These are phyloP conservation scores for Pollimyrus isidori DNA, from an alignment of 2,113 vertebrate species.

Conservation along the genomic window DNA sequence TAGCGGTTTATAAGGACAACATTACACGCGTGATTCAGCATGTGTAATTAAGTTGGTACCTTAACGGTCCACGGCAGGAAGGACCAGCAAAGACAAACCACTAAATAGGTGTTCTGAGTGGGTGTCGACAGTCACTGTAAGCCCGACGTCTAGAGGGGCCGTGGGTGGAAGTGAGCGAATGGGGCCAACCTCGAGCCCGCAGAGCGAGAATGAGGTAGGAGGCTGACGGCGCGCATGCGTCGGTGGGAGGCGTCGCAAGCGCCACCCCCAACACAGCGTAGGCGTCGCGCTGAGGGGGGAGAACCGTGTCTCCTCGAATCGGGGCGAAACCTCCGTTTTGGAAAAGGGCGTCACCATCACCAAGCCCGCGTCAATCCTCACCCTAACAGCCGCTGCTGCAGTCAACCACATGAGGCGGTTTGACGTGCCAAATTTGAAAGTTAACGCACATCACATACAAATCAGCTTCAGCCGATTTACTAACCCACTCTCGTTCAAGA, in stretches of 20 bases:
- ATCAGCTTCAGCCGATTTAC: not conserved
- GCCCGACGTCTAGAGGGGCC: not conserved
- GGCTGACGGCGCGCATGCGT: not conserved
- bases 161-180: not conserved
- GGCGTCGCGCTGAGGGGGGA: not conserved
- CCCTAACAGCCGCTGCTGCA: not conserved
- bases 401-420: not conserved
- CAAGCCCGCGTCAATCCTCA: not conserved
- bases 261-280: not conserved
- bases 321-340: not conserved
- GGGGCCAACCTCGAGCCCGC: not conserved
- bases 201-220: not conserved
- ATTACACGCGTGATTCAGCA: not conserved
- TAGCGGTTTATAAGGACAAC: not conserved
- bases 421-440: not conserved
- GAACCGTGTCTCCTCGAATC: not conserved
- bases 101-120: not conserved
- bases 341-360: not conserved
- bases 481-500: not conserved
- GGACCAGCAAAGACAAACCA: not conserved
- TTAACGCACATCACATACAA: not conserved
- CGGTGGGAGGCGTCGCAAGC: not conserved
- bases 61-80: not conserved
- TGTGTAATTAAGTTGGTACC: not conserved
- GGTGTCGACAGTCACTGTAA: not conserved